Evolutionary conservation across 2,888 invertebrate genomes (phyloP), one percentile per base, ranked within the genome.

Genomic region (Copidosoma aretas): DNA sequence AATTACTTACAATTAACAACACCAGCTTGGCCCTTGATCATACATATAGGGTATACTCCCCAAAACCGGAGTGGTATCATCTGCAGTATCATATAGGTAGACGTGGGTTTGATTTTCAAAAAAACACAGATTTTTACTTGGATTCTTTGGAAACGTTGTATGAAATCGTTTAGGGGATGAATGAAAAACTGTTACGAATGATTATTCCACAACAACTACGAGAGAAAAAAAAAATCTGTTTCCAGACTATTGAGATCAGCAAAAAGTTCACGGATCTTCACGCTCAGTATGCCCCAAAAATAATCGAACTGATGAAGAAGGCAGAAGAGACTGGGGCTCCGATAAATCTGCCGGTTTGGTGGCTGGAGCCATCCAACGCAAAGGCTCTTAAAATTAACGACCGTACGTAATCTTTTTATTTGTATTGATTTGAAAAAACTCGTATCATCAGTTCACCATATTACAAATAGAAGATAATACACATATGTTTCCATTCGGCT

Each of bases 281-380:
- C 77, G 87, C 86, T 0, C 77, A 84, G 15, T 89, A 89, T 75
- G 86, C 90, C 0, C 86, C 88, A 1, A 84, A 87, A 52, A 90
- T 94, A 66, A 85, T 88, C 73, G 82, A 85, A 4, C 88, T 89
- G 0, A 91, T 91, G 87, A 78, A 88, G 60, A 83, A 86, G 5
- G 86, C 90, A 0, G 87, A 89, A 0, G 73, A 77, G 1, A 85
- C 87, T 1, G 93, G 93, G 14, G 86, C 87, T 1, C 94, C 93
- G 0, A 89, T 93, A 14, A 93, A 93, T 83, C 86, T 91, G 2
- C 95, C 95, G 0, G 86, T 95, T 49, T 95, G 95, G 95, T 95
- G 94, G 94, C 79, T 91, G 0, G 91, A 89, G 75, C 93, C 94
- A 0, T 81, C 79, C 0, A 91, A 94, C 77, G 77, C 80, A 32